phyloP scores from a whole-genome alignment of 2,797 vertebrate species.

The Sparus aurata region DNA sequence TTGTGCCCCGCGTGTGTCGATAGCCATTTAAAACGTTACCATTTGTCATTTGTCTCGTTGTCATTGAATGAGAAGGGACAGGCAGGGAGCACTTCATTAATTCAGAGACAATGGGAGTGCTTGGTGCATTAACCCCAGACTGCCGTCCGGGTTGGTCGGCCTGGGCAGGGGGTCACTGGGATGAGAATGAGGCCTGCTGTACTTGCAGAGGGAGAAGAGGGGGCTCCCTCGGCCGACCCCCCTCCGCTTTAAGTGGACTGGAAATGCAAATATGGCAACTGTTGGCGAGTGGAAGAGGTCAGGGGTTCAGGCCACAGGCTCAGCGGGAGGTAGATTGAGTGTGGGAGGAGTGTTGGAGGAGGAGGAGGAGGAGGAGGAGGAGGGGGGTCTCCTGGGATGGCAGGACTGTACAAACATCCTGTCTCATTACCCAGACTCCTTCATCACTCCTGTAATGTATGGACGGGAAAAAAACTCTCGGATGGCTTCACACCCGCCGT shows the following conservation, averaged over 20 bases:
- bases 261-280: slow-evolving; percentile 84
- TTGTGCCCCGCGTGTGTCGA: slow-evolving; percentile 50
- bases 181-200: slow-evolving; percentile 85
- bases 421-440: slow-evolving; percentile 73
- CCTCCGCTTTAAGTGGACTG: slow-evolving; percentile 68
- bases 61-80: slow-evolving; percentile 75
- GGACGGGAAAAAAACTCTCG: slow-evolving; percentile 42
- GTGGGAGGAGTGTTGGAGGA: slow-evolving; percentile 41
- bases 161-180: slow-evolving; percentile 62
- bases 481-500: slow-evolving; percentile 46
- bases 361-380: neutral
- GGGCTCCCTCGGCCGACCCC: slow-evolving; percentile 31
- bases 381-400: slow-evolving; percentile 56
- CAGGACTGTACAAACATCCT: slow-evolving; percentile 77
- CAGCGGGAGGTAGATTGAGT: slow-evolving; percentile 66
- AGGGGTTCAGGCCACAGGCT: slow-evolving; percentile 76
- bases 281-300: slow-evolving; percentile 79
- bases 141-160: slow-evolving; percentile 66
- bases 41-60: slow-evolving; percentile 73
- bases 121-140: slow-evolving; percentile 85
- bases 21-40: slow-evolving; percentile 70
- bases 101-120: slow-evolving; percentile 80
- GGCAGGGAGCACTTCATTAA: slow-evolving; percentile 80
- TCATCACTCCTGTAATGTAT: slow-evolving; percentile 69
- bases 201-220: slow-evolving; percentile 49